Conservation (phyloP, 2,113 vertebrate species). For the Azemiops feae region DNA sequence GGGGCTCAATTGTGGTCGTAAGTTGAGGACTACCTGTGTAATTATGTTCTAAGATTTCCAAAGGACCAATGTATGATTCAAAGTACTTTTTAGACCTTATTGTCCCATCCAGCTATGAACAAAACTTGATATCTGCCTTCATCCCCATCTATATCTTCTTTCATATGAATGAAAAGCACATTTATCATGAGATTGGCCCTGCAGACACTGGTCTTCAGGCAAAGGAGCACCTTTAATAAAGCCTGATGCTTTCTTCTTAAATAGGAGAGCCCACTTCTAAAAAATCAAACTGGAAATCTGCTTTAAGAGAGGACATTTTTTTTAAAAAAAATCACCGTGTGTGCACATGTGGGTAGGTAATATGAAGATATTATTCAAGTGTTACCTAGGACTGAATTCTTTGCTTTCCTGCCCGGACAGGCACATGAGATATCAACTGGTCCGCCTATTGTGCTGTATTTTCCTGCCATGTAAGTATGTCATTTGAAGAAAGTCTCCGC, state of each 20-base stretch:
- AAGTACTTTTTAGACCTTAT: neutral
- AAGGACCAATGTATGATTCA: neutral
- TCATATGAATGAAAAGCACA: neutral
- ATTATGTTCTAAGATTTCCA: neutral
- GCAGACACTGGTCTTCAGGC: neutral
- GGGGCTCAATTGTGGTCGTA: too few species aligned
- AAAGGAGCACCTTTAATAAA: neutral
- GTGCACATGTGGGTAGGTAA: too few species aligned
- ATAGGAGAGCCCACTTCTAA: neutral
- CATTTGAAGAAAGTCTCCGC: neutral
- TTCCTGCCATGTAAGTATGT: neutral
- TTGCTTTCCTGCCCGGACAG: neutral
- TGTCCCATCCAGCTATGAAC: neutral
- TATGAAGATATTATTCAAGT: neutral
- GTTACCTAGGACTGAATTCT: neutral
- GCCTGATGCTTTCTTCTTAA: neutral
- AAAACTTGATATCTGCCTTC: neutral
- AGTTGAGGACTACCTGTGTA: neutral
- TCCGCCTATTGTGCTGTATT: neutral
- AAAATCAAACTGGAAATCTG: neutral
- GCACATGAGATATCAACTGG: neutral
- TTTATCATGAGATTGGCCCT: neutral
- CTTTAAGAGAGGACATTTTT: too few species aligned
- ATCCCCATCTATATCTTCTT: neutral
- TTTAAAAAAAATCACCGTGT: neutral